Base-by-base conservation (phyloP, 1,140 invertebrate species). In the Eumaeus atala region DNA sequence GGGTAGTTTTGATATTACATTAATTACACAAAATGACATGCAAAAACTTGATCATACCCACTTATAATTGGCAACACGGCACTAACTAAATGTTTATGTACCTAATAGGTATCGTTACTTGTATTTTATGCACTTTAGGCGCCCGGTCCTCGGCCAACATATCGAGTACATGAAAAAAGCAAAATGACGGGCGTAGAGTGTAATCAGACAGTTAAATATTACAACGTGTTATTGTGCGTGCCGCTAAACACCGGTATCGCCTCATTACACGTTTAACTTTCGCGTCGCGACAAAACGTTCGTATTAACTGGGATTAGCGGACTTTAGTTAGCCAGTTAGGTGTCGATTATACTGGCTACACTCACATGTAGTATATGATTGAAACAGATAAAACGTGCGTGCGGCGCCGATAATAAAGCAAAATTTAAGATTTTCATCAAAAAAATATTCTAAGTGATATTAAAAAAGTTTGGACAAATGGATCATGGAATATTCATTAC, bases 201-300 rank as follows among this genome's bases (percentile, higher is more conserved):
- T 44, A 44, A 44, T 44, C 40, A 16, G 40, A 44, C 40, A 44
- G 17, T 44, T 44, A 14, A 44, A 44, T 44, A 44, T 44, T 44
- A 44, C 40, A 16, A 44, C 40, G 40, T 17, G 40, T 17, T 16
- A 16, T 44, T 12, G 14, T 16, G 40, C 40, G 40, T 44, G 40
- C 16, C 40, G 40, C n/a, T 44, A 44, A 28, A 44, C 40, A 16
- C 7, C 6, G 16, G 40, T 44, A 44, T 44, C 40, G 40, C n/a
- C 40, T 44, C 40, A 44, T 44, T 44, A 44, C 40, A 16, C 40
- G 6, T 44, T 44, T 17, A 44, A 44, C 40, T 44, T 44, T 44
- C 40, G 40, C 40, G 40, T 16, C 12, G 17, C 40, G 40, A 44
- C 40, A 44, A 44, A 44, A 44, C 40, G 40, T 14, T 44, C 40